Base-by-base conservation (phyloP, 2,113 vertebrate species). In the Gasterosteus aculeatus region DNA sequence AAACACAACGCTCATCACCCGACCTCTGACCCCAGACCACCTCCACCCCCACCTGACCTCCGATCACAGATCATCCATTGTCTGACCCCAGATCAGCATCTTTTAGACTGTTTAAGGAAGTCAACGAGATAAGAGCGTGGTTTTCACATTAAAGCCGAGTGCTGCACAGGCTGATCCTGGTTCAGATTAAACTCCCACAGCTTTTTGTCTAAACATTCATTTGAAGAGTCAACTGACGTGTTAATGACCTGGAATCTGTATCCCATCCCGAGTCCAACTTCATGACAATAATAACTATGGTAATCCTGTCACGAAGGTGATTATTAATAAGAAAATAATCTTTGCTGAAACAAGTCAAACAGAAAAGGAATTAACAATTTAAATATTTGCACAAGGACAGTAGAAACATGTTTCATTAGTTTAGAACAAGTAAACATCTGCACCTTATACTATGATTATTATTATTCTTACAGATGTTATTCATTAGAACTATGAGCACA, bases 91-190 rank as follows among this genome's bases (percentile, higher is more conserved):
- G 22, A 42, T 47, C 46, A 35, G 33, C 33, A 35, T 35, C 3
- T 14, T 12, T 44, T 10, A 12, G 41, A 44, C 41, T 44, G 44
- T 46, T 54, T 54, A 10, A 46, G 29, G n/a, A 51, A 60, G 15
- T 60, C 46, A 22, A 18, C 56, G 60, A 76, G 68, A 33, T 76
- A 68, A 69, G 35, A 69, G 58, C 12, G 10, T 18, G 5, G 3
- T 60, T 60, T 46, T 71, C 60, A 38, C 22, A 53, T 0, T 46
- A 60, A 35, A 7, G 14, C n/a, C 7, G 31, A 19, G 39, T 19
- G 7, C 47, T 19, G 47, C 61, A 35, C 39, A 35, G 2, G 10
- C 78, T 69, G 72, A n/a, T 63, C 69, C 77, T 44, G 46, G 26
- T 39, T 67, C 69, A 60, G 42, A 16, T 49, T 29, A 15, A 15